Evolutionary conservation across 2,797 vertebrate genomes (phyloP).

Genomic region (Danio choprae): DNA sequence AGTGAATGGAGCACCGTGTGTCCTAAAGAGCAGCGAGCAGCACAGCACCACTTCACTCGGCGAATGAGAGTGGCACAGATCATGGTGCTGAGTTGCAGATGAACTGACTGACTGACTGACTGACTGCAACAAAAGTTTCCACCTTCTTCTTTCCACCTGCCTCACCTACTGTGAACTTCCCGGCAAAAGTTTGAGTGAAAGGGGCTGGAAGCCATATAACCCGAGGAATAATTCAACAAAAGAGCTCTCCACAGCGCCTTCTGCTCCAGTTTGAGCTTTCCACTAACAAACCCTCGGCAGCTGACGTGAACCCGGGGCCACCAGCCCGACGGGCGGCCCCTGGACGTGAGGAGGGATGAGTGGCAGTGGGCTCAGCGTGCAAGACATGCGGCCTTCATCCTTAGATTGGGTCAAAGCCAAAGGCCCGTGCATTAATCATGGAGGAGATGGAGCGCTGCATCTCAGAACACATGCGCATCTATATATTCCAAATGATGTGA

Average conservation of each 20-base stretch:
- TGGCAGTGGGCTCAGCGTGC: neutral
- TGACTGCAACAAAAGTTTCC: conserved; percentile 50
- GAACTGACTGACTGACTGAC: conserved; percentile 41
- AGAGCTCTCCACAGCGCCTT: conserved; percentile 35
- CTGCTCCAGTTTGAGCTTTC: conserved; percentile 26
- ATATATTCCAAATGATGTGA: conserved; percentile 21
- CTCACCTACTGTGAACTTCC: conserved; percentile 46
- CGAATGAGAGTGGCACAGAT: conserved; percentile 42
- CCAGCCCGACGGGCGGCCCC: conserved; percentile 41
- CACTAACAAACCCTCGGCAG: conserved; percentile 51
- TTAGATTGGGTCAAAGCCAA: conserved; percentile 48
- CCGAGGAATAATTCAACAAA: conserved; percentile 65
- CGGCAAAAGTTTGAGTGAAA: conserved; percentile 50
- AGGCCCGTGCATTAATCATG: conserved; percentile 53
- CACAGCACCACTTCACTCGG: conserved; percentile 43
- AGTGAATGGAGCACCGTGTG: conserved; percentile 56
- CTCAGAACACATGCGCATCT: conserved; percentile 21
- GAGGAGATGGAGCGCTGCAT: conserved; percentile 29
- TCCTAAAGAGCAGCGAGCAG: conserved; percentile 53
- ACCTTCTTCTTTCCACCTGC: conserved; percentile 44
- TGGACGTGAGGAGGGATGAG: conserved; percentile 36
- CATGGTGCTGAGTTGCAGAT: conserved; percentile 38
- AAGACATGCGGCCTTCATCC: conserved; percentile 24
- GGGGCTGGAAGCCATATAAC: conserved; percentile 51
- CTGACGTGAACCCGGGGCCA: conserved; percentile 45